Conservation (phyloP, 2,888 invertebrate species). For the Melolontha melolontha region DNA sequence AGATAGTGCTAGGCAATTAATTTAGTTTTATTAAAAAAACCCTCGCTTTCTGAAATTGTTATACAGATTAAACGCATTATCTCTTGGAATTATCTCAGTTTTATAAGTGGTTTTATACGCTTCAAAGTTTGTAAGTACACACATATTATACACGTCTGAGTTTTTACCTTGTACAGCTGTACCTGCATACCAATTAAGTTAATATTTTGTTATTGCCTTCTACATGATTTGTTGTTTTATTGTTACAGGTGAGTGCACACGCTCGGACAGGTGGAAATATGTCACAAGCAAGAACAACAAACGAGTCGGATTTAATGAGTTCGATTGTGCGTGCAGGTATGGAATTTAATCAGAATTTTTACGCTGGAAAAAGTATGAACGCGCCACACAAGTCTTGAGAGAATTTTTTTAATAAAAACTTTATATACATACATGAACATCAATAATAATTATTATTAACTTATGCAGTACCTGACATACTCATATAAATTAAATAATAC, state of each 20-base stretch:
- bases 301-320: constrained; percentile 35
- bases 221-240: constrained; percentile 15
- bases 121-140: not conserved
- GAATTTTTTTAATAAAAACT: constrained; percentile 28
- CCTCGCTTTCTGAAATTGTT: no score
- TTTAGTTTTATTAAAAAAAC: no score
- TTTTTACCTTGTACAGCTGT: constrained; percentile 12
- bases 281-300: constrained; percentile 28
- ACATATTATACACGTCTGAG: not conserved
- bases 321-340: constrained; percentile 31
- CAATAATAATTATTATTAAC: constrained; percentile 4
- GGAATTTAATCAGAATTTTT: constrained; percentile 33
- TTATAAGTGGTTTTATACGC: constrained; percentile 3
- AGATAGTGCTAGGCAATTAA: no score
- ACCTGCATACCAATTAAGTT: constrained; percentile 29
- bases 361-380: constrained; percentile 24
- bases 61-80: not conserved
- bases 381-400: constrained; percentile 1
- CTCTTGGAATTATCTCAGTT: constrained; percentile 1
- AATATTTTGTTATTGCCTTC: constrained; percentile 35
- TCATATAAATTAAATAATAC: no score
- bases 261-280: constrained; percentile 24
- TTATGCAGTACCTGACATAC: not conserved
- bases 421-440: constrained; percentile 2
- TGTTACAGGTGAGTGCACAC: constrained; percentile 34